phyloP scores from a whole-genome alignment of 2,113 vertebrate species.

The Forbesichthys papilliferus region DNA sequence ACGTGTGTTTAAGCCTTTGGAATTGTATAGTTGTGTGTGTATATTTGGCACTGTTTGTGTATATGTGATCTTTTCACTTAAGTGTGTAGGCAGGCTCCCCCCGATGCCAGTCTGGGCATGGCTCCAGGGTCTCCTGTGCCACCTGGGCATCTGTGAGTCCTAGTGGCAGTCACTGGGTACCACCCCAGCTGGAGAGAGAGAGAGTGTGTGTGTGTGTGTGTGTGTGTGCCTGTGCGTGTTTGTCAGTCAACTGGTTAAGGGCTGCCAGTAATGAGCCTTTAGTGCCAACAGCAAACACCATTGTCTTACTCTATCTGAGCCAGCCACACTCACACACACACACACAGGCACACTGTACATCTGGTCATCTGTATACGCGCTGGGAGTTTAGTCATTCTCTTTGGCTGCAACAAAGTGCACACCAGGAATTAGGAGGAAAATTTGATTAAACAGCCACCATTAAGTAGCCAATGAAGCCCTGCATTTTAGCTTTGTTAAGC shows the following conservation, averaged over 20 bases:
- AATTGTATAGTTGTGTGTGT: conserved; percentile 26
- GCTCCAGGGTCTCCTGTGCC: conserved; percentile 74
- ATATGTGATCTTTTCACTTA: conserved; percentile 32
- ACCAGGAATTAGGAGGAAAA: conserved; percentile 36
- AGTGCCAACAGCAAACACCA: conserved; percentile 69
- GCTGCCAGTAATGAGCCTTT: conserved; percentile 57
- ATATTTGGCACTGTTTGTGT: conserved; percentile 10
- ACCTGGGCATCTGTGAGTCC: conserved; percentile 74
- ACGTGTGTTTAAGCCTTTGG: conserved; percentile 30
- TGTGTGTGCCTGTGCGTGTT: conserved; percentile 30
- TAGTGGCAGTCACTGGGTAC: conserved; percentile 67
- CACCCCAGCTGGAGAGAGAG: conserved; percentile 58
- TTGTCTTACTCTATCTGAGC: conserved; percentile 65
- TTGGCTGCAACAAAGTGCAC: conserved; percentile 36
- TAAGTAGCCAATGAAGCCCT: conserved; percentile 61
- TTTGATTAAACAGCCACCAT: conserved; percentile 62
- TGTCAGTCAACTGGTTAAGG: conserved; percentile 37
- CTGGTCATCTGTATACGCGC: conserved; percentile 33
- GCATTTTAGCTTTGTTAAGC: conserved; percentile 36
- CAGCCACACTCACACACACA: conserved; percentile 21
- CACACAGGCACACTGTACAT: conserved; percentile 36
- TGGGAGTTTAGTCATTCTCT: conserved; percentile 28
- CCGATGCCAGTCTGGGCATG: conserved; percentile 60
- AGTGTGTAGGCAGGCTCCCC: conserved; percentile 38
- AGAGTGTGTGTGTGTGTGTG: conserved; percentile 36